Conservation (phyloP, 2,113 vertebrate species). For the Egretta garzetta region DNA sequence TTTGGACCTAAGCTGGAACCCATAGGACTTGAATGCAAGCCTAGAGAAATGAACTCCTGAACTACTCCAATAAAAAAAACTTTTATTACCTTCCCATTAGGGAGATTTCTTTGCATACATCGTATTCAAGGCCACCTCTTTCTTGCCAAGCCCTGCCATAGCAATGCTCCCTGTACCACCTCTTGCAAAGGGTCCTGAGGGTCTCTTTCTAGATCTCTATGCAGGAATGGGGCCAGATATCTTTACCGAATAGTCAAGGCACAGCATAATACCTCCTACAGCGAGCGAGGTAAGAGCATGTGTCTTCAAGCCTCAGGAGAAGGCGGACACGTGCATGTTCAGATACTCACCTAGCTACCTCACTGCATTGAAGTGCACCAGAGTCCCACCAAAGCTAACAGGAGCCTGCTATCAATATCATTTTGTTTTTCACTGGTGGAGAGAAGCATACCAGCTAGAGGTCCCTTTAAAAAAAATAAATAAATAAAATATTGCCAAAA, state of each 20-base stretch:
- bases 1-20: not conserved
- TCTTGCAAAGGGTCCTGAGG: not conserved
- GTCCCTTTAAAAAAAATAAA: not conserved
- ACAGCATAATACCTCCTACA: not conserved
- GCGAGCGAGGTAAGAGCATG: accelerated
- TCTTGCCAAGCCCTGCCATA: not conserved
- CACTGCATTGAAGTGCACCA: not conserved
- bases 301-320: not conserved
- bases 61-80: not conserved
- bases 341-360: not conserved
- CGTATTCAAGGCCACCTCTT: not conserved
- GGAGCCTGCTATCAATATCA: not conserved
- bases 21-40: not conserved
- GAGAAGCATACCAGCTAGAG: not conserved
- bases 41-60: not conserved
- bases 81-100: not conserved
- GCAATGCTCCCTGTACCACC: not conserved
- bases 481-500: not conserved
- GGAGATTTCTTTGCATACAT: not conserved
- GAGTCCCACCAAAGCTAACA: not conserved
- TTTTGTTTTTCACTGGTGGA: not conserved
- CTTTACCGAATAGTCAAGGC: not conserved
- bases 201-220: not conserved
- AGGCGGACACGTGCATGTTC: not conserved
- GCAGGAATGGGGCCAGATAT: not conserved